A percentile compares a stretch with the other conserved stretches of the same genome.
These are phyloP conservation scores for Vireo altiloquus DNA, from an alignment of 2,113 vertebrate species.

Conservation along the genomic window DNA sequence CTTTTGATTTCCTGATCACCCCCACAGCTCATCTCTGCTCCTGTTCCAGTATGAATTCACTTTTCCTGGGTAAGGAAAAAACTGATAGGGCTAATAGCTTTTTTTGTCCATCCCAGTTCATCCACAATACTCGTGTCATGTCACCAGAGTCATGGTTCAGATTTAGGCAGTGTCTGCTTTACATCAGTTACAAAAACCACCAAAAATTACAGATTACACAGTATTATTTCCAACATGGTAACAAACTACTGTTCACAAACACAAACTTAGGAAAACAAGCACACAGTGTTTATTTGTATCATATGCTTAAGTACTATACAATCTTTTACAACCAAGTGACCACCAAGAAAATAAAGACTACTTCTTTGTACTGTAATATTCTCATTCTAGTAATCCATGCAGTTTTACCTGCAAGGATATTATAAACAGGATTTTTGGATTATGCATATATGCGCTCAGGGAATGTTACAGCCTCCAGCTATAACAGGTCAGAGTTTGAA, in stretches of 20 bases:
- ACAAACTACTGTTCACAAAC: neutral
- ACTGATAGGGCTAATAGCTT: neutral
- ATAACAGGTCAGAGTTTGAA: neutral
- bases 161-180: neutral
- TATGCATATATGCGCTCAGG: neutral
- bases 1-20: slow-evolving; percentile 21
- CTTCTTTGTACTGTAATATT: neutral
- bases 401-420: neutral
- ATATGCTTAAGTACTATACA: neutral
- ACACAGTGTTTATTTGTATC: neutral
- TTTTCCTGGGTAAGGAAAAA: neutral
- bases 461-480: neutral
- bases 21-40: neutral
- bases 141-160: neutral
- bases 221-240: neutral
- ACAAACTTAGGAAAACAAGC: neutral
- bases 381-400: neutral
- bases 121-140: neutral
- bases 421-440: neutral
- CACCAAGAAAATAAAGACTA: neutral
- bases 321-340: neutral
- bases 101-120: neutral
- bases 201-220: neutral
- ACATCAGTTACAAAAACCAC: neutral
- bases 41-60: neutral